Evolutionary conservation across 1,140 invertebrate genomes (phyloP).

Genomic region (Galleria mellonella): DNA sequence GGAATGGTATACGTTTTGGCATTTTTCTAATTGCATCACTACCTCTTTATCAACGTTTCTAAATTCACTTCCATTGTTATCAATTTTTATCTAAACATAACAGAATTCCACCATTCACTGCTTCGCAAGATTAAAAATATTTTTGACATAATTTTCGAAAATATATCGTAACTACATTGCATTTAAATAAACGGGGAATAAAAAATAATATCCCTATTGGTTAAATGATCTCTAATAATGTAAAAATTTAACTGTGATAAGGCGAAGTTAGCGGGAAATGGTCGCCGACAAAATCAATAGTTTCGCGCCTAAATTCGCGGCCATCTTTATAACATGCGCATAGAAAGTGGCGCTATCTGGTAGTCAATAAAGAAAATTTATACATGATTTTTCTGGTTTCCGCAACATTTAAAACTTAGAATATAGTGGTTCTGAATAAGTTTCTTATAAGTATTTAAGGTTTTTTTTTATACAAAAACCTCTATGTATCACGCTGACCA

Average conservation of each 20-base stretch:
- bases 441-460: too few relatives aligned
- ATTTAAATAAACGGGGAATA: too few relatives aligned
- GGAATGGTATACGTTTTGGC: slow-evolving; percentile 71
- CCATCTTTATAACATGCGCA: slow-evolving; percentile 7
- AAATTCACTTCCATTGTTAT: slow-evolving; percentile 34
- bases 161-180: too few relatives aligned
- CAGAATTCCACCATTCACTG: not conserved
- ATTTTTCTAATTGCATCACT: slow-evolving; percentile 40
- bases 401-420: too few relatives aligned
- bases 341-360: slow-evolving; percentile 18
- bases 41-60: slow-evolving; percentile 33
- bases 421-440: too few relatives aligned
- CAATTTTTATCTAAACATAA: slow-evolving; percentile 6
- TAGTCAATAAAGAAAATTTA: not conserved
- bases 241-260: not conserved
- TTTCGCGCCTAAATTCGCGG: slow-evolving; percentile 13
- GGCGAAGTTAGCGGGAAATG: slow-evolving; percentile 12
- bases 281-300: slow-evolving; percentile 24
- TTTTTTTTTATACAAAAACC: too few relatives aligned
- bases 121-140: too few relatives aligned
- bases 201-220: too few relatives aligned
- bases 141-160: too few relatives aligned
- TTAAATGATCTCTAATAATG: not conserved
- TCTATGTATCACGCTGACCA: too few relatives aligned
- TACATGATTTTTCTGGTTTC: not conserved